Base-by-base conservation (phyloP, 2,113 vertebrate genomes). In the Forbesichthys papilliferus region DNA sequence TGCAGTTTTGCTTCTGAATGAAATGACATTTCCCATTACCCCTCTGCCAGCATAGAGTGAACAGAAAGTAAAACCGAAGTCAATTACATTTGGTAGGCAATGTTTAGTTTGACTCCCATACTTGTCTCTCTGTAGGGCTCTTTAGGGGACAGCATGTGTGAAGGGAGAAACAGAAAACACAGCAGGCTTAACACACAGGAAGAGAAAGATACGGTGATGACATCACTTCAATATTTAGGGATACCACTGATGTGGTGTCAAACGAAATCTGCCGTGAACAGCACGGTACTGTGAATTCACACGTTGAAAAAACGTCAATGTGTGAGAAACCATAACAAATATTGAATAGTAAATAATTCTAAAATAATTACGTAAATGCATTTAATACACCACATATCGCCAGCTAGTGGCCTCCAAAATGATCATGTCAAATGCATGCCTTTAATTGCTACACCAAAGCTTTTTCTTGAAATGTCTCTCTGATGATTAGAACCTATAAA, bases 1-100 rank as follows among this genome's bases (percentile, higher is more conserved):
- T 42, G 36, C 36, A 33, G 52, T 61, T 36, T 73, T 74, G 68
- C 66, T 87, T 73, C 71, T 77, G 72, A 77, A 75, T 62, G 81
- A 78, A 76, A 79, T 63, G 65, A 77, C 27, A n/a, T 46, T 68
- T 75, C 64, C 66, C 75, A 77, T 84, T 77, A 71, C 60, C 66
- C 82, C 74, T 83, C 85, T 76, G 73, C 82, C 68, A 89, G 82
- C 79, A 85, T 20, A 46, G 78, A 86, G 94, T 94, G 93, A 95
- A 90, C 94, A 93, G 93, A 94, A 96, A 95, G 95, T 94, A 94
- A 89, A 90, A 96, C 95, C 94, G 94, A 96, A 96, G 94, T 95
- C 94, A 98, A 98, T 99, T 99, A 99, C 97, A 99, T 99, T 99
- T 99, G 96, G 95, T 99, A 98, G 95, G 97, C 96, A 98, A 98